Conservation (phyloP, 1,140 invertebrate genomes). For the Ooceraea biroi region DNA sequence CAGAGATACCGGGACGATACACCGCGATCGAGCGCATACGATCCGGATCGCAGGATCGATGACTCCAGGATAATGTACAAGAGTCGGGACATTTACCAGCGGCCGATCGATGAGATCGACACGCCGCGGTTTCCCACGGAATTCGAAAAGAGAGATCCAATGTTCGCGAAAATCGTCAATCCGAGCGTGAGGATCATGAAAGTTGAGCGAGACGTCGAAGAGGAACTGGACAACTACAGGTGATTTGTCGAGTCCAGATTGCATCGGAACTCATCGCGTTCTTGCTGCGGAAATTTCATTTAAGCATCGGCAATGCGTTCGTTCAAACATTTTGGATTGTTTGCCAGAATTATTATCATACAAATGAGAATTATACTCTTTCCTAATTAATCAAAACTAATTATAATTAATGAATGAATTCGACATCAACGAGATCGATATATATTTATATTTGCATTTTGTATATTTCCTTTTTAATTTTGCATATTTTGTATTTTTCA, state of each 20-base stretch:
- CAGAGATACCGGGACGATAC: slow-evolving; percentile 69
- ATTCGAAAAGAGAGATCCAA: slow-evolving; percentile 65
- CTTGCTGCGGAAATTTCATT: slow-evolving; percentile 28
- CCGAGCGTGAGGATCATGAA: slow-evolving; percentile 85
- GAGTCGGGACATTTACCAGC: slow-evolving; percentile 80
- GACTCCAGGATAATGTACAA: slow-evolving; percentile 69
- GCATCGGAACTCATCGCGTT: not conserved
- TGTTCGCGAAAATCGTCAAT: slow-evolving; percentile 82
- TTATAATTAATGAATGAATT: too few species aligned
- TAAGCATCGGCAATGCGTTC: not conserved
- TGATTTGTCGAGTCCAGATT: slow-evolving; percentile 63
- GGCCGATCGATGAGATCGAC: slow-evolving; percentile 83
- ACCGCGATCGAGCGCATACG: slow-evolving; percentile 27
- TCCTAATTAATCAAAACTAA: too few species aligned
- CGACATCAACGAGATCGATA: too few species aligned
- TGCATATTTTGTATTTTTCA: not conserved
- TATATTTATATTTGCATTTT: too few species aligned
- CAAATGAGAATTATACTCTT: too few species aligned
- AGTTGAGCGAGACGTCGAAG: slow-evolving; percentile 82
- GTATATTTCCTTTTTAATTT: too few species aligned
- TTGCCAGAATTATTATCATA: too few species aligned
- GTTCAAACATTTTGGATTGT: slow-evolving; percentile 19
- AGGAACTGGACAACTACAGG: slow-evolving; percentile 82
- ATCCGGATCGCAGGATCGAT: slow-evolving; percentile 53
- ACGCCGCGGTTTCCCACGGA: slow-evolving; percentile 82